A percentile compares a stretch with the other conserved stretches of the same genome.
phyloP scores from a whole-genome alignment of 2,797 vertebrate genomes.

The Gadopsis bispinosus region DNA sequence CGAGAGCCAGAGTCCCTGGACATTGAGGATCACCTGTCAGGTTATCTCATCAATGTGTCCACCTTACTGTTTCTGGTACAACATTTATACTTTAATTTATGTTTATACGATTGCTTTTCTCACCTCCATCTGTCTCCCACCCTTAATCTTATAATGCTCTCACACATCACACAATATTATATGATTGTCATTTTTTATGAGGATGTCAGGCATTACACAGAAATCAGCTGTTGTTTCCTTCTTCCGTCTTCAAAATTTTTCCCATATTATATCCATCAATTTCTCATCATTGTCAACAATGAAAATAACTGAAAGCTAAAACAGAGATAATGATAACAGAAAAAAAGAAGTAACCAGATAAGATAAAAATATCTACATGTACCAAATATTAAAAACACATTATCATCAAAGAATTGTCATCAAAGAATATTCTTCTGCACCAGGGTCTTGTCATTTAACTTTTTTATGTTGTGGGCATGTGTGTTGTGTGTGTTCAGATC shows the following conservation, averaged over 20 bases:
- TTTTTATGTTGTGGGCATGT: constrained; percentile 1
- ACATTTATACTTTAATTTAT: constrained; percentile 9
- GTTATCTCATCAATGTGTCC: constrained; percentile 92
- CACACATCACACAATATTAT: neutral
- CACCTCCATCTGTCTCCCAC: neutral
- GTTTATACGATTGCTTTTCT: constrained; percentile 8
- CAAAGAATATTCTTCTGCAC: neutral
- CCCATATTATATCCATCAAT: neutral
- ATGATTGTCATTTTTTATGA: neutral
- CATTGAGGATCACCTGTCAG: constrained; percentile 92
- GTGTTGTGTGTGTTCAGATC: constrained; percentile 81
- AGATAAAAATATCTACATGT: neutral
- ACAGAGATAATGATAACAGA: neutral
- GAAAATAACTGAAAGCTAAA: neutral
- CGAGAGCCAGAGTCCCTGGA: constrained; percentile 89
- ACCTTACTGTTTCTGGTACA: constrained; percentile 94
- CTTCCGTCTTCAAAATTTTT: neutral
- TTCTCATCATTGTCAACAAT: neutral
- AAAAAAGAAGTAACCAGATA: neutral
- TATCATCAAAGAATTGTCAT: neutral
- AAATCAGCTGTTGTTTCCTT: neutral
- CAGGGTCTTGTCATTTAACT: neutral
- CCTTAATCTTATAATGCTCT: constrained; percentile 7
- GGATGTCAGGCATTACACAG: neutral
- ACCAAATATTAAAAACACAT: neutral